Conservation (phyloP, 1,140 invertebrate species). For the Drosophila murphyi region DNA sequence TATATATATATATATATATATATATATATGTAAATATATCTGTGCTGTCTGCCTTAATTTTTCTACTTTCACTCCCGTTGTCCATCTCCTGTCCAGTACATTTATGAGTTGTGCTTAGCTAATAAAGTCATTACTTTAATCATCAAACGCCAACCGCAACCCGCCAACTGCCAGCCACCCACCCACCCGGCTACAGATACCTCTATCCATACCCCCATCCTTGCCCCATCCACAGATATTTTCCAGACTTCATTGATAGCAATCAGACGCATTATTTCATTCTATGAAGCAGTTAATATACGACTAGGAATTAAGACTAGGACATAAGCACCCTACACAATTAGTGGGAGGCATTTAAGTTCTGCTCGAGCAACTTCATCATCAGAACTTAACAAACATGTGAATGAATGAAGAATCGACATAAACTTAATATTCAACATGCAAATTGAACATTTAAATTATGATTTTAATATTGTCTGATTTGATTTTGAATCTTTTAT, state of each 20-base stretch:
- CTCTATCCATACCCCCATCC: background rate
- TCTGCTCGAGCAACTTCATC: background rate
- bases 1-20: too few relatives aligned
- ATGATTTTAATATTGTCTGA: too few relatives aligned
- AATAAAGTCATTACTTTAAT: slow-evolving; percentile 72
- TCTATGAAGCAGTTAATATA: slow-evolving; percentile 13
- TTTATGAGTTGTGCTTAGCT: slow-evolving; percentile 65
- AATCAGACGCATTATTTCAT: slow-evolving; percentile 42
- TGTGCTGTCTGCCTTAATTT: background rate
- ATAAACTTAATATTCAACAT: too few relatives aligned
- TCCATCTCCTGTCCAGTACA: slow-evolving; percentile 44
- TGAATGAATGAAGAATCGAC: too few relatives aligned
- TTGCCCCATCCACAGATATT: background rate
- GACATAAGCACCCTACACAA: background rate
- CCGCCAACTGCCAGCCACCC: background rate
- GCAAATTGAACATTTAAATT: too few relatives aligned
- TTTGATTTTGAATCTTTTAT: too few relatives aligned
- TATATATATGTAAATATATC: background rate
- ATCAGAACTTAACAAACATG: too few relatives aligned
- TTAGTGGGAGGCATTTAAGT: background rate
- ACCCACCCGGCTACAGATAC: background rate
- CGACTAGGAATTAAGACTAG: background rate
- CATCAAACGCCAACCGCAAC: background rate
- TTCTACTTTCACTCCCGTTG: background rate
- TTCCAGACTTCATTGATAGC: slow-evolving; percentile 29